These are phyloP conservation scores for Drosophila buzzatii DNA, from an alignment of 2,888 invertebrate species.

Conservation along the genomic window DNA sequence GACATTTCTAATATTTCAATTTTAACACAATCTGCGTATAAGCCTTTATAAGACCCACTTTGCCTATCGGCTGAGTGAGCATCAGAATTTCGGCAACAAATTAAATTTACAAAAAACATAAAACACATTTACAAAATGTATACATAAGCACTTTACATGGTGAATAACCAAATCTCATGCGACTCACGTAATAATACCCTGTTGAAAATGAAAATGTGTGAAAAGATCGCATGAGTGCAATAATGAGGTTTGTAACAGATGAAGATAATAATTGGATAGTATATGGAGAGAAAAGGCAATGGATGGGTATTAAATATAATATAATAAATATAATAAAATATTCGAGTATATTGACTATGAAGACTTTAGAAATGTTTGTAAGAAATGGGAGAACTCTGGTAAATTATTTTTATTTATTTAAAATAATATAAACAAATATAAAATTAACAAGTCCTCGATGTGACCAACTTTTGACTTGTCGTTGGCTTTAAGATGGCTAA, in stretches of 20 bases:
- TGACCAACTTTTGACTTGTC: too few species aligned
- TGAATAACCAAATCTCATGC: constrained; percentile 7
- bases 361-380: too few species aligned
- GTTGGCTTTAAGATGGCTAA: too few species aligned
- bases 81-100: constrained; percentile 5
- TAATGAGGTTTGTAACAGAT: neutral
- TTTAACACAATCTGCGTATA: neutral
- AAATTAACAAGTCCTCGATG: too few species aligned
- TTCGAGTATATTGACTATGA: too few species aligned
- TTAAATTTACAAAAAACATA: constrained; percentile 5
- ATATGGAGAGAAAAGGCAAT: neutral
- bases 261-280: neutral
- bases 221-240: neutral
- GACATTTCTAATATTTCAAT: neutral
- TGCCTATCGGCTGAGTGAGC: constrained; percentile 2
- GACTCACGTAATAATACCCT: constrained; percentile 10
- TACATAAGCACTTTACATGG: constrained; percentile 6
- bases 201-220: too few species aligned
- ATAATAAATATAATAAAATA: too few species aligned
- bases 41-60: neutral
- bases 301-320: too few species aligned
- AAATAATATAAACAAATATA: too few species aligned
- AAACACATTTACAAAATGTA: constrained; percentile 2
- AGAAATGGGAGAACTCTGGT: too few species aligned
- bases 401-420: too few species aligned